Base-by-base conservation (phyloP, 2,113 vertebrate species). In the Anas platyrhynchos region DNA sequence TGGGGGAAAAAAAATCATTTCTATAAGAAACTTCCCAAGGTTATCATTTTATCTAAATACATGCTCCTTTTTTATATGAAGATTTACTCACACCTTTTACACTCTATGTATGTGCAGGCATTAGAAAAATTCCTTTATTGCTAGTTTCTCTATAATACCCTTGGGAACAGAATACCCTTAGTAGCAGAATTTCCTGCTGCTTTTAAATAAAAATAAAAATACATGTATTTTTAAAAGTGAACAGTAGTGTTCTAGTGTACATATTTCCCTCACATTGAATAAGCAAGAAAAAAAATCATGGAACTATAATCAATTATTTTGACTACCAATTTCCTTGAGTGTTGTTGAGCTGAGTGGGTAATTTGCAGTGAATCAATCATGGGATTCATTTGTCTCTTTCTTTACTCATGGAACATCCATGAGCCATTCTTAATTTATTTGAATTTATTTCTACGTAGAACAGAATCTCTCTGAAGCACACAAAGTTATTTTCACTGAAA, bases 261-360 rank as follows among this genome's bases (percentile, higher is more conserved):
- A 46, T 68, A 63, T 79, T 88, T 91, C 83, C 91, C 34, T 75
- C 20, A 31, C 16, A 22, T 7, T 69, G 36, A 93, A 85, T 74
- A 86, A 79, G 25, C 22, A 91, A 50, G 43, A 74, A 90, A 88
- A 72, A 89, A 52, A 38, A 63, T 73, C 13, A 59, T 0, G 3
- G 58, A 83, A 83, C 90, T 83, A 63, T 65, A 75, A 83, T 93
- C 9, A 91, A 83, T 90, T 91, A 81, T 75, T 95, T 85, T 83
- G 29, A 92, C 54, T 85, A 80, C 31, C 31, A 80, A 85, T 91
- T 94, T 95, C 31, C 63, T 85, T 92, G 23, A 96, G 23, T 77
- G 18, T 54, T 11, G 25, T 68, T 78, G 54, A 86, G 4, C 31
- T 48, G 20, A 87, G 52, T 89, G 29, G 89, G 7, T 66, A 87